Base-by-base conservation (phyloP, 2,888 invertebrate genomes). In the Epirrita christyi region DNA sequence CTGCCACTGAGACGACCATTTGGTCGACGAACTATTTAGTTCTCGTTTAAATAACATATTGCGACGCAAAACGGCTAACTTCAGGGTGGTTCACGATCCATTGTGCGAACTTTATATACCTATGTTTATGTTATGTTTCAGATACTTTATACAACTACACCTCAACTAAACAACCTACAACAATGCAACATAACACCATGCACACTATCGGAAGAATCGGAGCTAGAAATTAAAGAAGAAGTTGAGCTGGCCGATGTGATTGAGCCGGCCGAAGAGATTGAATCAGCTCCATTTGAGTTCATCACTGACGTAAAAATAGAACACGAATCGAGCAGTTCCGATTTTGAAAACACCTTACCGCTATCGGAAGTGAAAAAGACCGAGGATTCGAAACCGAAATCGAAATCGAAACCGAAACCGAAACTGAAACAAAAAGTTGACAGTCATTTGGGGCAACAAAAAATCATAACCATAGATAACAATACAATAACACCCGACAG, bases 291-390 rank as follows among this genome's bases (percentile, higher is more conserved):
- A 41, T 55, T 56, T 37, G 58, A 57, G 44, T 40, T 70, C 0
- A 57, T 68, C 0, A 81, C 75, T 0, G 80, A 85, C 8, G 58
- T 86, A 0, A 85, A 84, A 71, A 66, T 80, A 0, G 84, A 86
- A 59, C 69, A 70, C 4, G 78, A 81, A 28, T 52, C 54, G 0
- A 37, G 8, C 4, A 68, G 59, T 5, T 78, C 78, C 0, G 82
- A 85, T 42, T 60, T 61, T 3, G 81, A 83, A 47, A 63, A 64
- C 0, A 79, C 80, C 11, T 8, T 73, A 0, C 81, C 81, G 0
- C 37, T 80, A n/a, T 54, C 78, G 0, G 61, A 70, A 37, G 45
- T 65, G 0, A 72, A 73, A n/a, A 63, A 68, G 45, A 52, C 41
- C n/a, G 67, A 57, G 40, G 55, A 37, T 13, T 45, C 53, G n/a